Percentiles rank a stretch among this genome's conserved stretches.
These are phyloP conservation scores for Channa argus DNA, from an alignment of 2,113 vertebrate genomes.

Conservation along the genomic window DNA sequence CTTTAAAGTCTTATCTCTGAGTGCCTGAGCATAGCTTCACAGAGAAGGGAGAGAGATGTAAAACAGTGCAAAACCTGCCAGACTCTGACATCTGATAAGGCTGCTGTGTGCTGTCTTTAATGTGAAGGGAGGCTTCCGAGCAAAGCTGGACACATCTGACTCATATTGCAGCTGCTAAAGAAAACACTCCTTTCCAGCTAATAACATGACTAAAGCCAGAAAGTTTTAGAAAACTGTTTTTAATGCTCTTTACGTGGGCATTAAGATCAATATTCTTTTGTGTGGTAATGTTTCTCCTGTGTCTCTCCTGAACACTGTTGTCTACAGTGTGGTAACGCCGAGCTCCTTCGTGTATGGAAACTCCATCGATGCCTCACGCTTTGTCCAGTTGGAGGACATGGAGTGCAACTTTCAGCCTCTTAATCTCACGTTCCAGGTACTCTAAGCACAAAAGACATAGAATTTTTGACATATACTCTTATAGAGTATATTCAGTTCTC, in stretches of 20 bases:
- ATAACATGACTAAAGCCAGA: constrained; percentile 18
- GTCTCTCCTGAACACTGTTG: constrained; percentile 15
- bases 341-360: constrained; percentile 94
- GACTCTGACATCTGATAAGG: constrained; percentile 71
- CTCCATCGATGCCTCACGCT: constrained; percentile 88
- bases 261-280: background rate
- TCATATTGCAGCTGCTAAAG: constrained; percentile 42
- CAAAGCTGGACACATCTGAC: constrained; percentile 47
- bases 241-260: background rate
- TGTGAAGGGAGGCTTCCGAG: constrained; percentile 44
- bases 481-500: constrained; percentile 18
- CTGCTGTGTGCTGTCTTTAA: constrained; percentile 56
- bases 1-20: constrained; percentile 72
- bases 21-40: constrained; percentile 66
- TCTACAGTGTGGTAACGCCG: constrained; percentile 89
- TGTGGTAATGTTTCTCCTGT: background rate
- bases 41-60: constrained; percentile 63
- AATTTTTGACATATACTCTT: background rate
- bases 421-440: constrained; percentile 96
- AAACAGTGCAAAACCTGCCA: constrained; percentile 61
- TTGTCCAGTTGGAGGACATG: constrained; percentile 89
- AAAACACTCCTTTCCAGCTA: constrained; percentile 21
- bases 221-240: background rate
- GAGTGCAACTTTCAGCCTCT: constrained; percentile 95
- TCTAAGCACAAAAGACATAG: background rate